Evolutionary conservation across 2,113 vertebrate species (phyloP).

Genomic region (Erythrolamprus reginae): DNA sequence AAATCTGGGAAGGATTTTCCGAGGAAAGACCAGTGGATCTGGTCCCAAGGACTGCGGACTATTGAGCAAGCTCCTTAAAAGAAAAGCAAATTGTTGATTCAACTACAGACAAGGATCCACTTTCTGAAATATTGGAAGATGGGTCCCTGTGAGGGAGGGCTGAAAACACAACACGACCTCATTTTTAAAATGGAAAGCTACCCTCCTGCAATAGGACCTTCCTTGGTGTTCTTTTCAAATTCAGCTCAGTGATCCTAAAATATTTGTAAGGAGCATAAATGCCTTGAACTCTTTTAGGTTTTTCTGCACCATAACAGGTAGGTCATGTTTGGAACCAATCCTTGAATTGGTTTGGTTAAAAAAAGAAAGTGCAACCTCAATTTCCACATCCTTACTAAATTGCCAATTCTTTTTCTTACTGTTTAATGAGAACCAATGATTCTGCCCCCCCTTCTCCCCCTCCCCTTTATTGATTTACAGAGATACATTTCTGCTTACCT

Average conservation of each 20-base stretch:
- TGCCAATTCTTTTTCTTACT: constrained; percentile 39
- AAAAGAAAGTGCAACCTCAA: constrained; percentile 11
- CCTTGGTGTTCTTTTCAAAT: background rate
- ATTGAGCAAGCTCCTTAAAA: background rate
- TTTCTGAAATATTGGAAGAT: constrained; percentile 49
- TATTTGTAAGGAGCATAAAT: background rate
- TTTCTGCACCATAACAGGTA: constrained; percentile 12
- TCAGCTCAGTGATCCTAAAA: background rate
- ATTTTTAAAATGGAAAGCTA: constrained; percentile 55
- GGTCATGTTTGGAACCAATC: background rate
- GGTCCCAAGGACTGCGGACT: constrained; percentile 24
- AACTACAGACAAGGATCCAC: constrained; percentile 17
- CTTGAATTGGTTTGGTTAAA: background rate
- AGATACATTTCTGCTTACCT: constrained; percentile 16
- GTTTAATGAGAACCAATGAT: constrained; percentile 20
- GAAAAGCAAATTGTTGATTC: constrained; percentile 46
- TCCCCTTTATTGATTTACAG: constrained; percentile 6
- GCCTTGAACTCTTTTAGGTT: background rate
- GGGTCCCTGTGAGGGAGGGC: constrained; percentile 5
- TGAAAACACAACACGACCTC: constrained; percentile 20
- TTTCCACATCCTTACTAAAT: constrained; percentile 38
- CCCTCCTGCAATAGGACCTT: background rate
- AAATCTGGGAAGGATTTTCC: constrained; percentile 10
- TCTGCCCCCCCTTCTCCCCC: background rate
- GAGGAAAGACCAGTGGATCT: constrained; percentile 3